A percentile compares a stretch with the other conserved stretches of the same genome.
These are phyloP conservation scores for Phalacrocorax aristotelis DNA, from an alignment of 2,113 vertebrate genomes.

Conservation along the genomic window DNA sequence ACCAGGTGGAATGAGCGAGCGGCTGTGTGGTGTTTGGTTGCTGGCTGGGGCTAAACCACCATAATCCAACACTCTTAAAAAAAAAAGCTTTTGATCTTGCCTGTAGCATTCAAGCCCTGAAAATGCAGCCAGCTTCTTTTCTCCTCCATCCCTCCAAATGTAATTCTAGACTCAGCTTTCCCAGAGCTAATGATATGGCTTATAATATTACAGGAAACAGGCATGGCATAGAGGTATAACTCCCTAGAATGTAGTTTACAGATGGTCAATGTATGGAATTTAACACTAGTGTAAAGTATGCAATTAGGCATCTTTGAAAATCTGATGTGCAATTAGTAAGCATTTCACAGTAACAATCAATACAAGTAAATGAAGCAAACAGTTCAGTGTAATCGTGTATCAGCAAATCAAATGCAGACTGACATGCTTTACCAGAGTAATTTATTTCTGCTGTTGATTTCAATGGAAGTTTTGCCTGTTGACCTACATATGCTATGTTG, in stretches of 20 bases:
- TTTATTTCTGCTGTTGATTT: slow-evolving; percentile 53
- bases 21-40: too few species aligned
- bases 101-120: not conserved
- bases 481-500: slow-evolving; percentile 8
- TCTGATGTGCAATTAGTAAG: slow-evolving; percentile 47
- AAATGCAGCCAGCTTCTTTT: not conserved
- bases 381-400: slow-evolving; percentile 28
- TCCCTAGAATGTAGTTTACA: not conserved
- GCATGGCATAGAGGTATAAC: not conserved
- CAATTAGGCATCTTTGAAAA: slow-evolving; percentile 49
- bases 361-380: slow-evolving; percentile 45
- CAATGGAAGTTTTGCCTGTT: not conserved
- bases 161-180: not conserved
- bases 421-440: not conserved
- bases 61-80: not conserved
- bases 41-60: too few species aligned
- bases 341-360: slow-evolving; percentile 49
- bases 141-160: not conserved
- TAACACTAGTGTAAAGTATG: not conserved
- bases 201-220: not conserved
- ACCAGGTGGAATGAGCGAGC: too few species aligned
- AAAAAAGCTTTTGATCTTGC: not conserved
- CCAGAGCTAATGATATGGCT: not conserved
- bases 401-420: slow-evolving; percentile 38
- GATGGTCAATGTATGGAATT: not conserved